phyloP scores from a whole-genome alignment of 2,113 vertebrate genomes.

The human (Homo sapiens) region DNA sequence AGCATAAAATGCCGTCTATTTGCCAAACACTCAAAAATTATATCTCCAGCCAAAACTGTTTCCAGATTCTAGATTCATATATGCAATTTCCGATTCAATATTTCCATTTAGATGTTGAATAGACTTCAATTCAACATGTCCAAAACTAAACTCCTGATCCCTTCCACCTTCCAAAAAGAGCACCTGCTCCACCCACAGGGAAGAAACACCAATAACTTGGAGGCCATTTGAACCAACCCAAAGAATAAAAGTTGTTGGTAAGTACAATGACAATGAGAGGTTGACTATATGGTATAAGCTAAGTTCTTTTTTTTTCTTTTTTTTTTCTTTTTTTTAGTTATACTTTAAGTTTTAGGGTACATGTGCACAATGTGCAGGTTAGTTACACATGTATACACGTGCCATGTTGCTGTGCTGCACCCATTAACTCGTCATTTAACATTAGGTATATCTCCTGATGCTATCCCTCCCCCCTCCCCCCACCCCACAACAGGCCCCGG shows the following conservation, averaged over 20 bases:
- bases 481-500: no score
- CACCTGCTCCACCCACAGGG: not conserved
- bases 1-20: conserved; percentile 24
- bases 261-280: not conserved
- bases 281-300: not conserved
- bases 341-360: no score
- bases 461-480: no score
- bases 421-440: no score
- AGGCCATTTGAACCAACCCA: not conserved
- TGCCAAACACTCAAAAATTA: conserved; percentile 10
- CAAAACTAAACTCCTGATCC: conserved; percentile 21
- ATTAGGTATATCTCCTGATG: no score
- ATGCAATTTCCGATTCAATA: not conserved
- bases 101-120: not conserved
- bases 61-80: conserved; percentile 32
- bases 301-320: not conserved
- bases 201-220: not conserved
- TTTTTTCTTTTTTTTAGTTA: not conserved
- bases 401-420: no score
- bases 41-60: not conserved
- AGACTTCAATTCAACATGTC: conserved; percentile 18
- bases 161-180: not conserved
- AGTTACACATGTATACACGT: no score
- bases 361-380: no score
- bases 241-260: conserved; percentile 18